A percentile compares a stretch with the other conserved stretches of the same genome.
Conservation (phyloP, 92 coral and sea anemone genomes). For the Epizoanthus scotinus region DNA sequence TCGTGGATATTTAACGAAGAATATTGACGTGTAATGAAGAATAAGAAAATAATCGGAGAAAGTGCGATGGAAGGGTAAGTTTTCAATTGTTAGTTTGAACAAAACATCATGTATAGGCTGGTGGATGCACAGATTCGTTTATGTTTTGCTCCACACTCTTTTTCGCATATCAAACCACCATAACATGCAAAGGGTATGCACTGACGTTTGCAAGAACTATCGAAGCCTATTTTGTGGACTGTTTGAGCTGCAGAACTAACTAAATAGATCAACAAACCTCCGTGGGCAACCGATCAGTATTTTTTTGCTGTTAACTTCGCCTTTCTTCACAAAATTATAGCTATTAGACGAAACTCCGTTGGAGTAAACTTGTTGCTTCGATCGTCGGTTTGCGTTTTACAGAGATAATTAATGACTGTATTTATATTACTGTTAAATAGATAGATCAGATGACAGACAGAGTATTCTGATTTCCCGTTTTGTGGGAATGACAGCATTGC, state of each 20-base stretch:
- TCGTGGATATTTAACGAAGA: conserved; percentile 30
- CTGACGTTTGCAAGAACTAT: not conserved
- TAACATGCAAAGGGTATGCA: not conserved
- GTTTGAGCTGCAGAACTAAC: not conserved
- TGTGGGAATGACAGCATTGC: not conserved
- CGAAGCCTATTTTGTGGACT: not conserved
- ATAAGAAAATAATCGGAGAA: conserved; percentile 34
- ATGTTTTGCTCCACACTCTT: not conserved
- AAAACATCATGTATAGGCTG: not conserved
- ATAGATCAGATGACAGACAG: not conserved
- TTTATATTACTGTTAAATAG: not conserved
- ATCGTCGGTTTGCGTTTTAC: not conserved
- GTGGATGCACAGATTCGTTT: conserved; percentile 22
- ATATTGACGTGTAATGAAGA: conserved; percentile 21
- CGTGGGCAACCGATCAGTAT: not conserved
- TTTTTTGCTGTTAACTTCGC: not conserved
- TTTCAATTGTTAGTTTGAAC: not conserved
- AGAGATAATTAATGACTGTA: not conserved
- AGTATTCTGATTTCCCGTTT: too few relatives aligned
- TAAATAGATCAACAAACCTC: not conserved
- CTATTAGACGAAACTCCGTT: not conserved
- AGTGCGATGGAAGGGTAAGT: conserved; percentile 37
- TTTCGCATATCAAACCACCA: conserved; percentile 2
- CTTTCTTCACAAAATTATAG: not conserved
- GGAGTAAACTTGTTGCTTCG: not conserved